Conservation (phyloP, 1,140 invertebrate species). For the Macrobrachium rosenbergii region DNA sequence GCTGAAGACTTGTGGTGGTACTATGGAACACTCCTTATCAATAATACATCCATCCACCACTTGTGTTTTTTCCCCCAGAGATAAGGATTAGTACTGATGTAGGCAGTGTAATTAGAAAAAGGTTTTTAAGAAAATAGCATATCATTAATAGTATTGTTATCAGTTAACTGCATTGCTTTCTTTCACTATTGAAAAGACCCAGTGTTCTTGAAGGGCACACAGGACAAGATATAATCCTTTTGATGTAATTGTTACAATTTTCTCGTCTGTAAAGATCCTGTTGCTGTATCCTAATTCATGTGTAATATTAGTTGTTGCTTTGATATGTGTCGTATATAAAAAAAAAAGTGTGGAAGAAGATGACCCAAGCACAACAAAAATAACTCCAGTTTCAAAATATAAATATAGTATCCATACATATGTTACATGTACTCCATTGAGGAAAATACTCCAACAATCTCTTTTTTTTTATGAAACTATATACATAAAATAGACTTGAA, state of each 20-base stretch:
- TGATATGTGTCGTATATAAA: conserved; percentile 36
- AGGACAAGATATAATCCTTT: no score
- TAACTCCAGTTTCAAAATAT: conserved; percentile 46
- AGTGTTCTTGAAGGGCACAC: no score
- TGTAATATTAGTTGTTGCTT: background rate
- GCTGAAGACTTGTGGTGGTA: conserved; percentile 35
- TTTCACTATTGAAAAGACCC: no score
- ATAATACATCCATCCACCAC: conserved; percentile 20
- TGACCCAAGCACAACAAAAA: conserved; percentile 33
- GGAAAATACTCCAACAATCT: conserved; percentile 54
- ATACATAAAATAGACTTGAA: conserved; percentile 49
- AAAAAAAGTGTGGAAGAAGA: conserved; percentile 19
- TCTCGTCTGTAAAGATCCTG: no score
- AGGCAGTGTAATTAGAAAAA: conserved; percentile 43
- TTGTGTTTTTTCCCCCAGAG: conserved; percentile 45
- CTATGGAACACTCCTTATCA: conserved; percentile 11
- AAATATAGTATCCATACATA: conserved; percentile 38
- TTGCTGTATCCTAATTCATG: no score
- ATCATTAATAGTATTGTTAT: no score
- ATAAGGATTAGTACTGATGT: conserved; percentile 52
- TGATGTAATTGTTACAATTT: no score
- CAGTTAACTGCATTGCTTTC: no score
- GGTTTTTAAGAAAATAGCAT: background rate
- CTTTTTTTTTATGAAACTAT: conserved; percentile 42
- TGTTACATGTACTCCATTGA: conserved; percentile 26